These are phyloP conservation scores for Orcinus orca DNA, from an alignment of 2,113 vertebrate species.

Conservation along the genomic window DNA sequence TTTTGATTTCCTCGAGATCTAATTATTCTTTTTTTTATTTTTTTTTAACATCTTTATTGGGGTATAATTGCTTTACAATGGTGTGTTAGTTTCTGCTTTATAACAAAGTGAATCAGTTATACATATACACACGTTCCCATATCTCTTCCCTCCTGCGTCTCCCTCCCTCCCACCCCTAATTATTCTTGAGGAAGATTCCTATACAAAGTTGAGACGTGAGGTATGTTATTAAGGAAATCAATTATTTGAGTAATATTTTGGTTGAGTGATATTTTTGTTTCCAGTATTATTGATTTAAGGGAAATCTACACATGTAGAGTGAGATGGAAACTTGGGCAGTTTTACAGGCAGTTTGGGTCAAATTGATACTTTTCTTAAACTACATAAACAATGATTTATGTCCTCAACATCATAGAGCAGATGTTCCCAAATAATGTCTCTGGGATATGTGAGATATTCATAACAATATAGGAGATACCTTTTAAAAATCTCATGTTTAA, in stretches of 20 bases:
- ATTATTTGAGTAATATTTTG: not conserved
- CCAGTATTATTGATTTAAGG: not conserved
- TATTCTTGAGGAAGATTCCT: not conserved
- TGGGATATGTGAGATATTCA: not conserved
- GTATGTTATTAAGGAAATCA: not conserved
- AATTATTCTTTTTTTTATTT: not conserved
- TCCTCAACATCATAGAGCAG: not conserved
- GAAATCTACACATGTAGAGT: not conserved
- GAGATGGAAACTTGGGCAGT: not conserved
- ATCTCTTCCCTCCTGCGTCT: no score
- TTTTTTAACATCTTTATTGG: no score
- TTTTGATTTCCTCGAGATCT: not conserved
- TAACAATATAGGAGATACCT: not conserved
- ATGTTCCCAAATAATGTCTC: slow-evolving; percentile 27
- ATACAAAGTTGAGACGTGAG: not conserved
- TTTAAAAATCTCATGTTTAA: not conserved
- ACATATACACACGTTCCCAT: no score
- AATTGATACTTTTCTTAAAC: not conserved
- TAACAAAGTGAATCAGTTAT: no score
- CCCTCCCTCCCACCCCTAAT: not conserved
- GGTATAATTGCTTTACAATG: no score
- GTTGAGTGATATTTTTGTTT: slow-evolving; percentile 1
- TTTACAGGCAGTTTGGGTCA: not conserved
- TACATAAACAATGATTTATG: not conserved
- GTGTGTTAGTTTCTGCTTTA: no score